These are phyloP conservation scores for Tapera naevia DNA, from an alignment of 2,797 vertebrate genomes.

Conservation along the genomic window DNA sequence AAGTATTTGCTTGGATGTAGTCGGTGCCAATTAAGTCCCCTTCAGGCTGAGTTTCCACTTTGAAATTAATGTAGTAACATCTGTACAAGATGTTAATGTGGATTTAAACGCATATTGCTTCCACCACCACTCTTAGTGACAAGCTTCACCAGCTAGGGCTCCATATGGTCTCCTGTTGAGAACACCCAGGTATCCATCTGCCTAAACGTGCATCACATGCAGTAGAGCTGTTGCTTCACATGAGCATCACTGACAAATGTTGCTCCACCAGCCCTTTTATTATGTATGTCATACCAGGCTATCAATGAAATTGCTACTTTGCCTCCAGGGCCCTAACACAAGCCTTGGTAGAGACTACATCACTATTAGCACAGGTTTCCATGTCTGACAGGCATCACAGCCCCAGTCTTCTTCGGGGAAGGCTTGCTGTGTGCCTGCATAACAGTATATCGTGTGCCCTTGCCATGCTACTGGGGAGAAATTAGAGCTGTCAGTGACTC, in stretches of 20 bases:
- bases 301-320: background rate
- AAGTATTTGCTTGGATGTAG: background rate
- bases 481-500: background rate
- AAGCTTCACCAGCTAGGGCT: background rate
- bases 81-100: background rate
- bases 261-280: background rate
- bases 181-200: background rate
- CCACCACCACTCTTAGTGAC: background rate
- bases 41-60: background rate
- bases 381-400: background rate
- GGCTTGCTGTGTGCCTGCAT: background rate
- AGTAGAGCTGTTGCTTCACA: background rate
- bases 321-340: background rate
- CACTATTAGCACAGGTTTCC: background rate
- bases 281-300: background rate
- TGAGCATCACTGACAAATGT: background rate
- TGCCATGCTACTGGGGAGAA: background rate
- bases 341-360: background rate
- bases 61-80: background rate
- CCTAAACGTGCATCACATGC: background rate
- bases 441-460: background rate
- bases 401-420: background rate
- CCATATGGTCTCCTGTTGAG: background rate
- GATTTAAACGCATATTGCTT: background rate
- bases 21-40: background rate